Evolutionary conservation across 2,113 vertebrate genomes (phyloP).

Genomic region (Ornithorhynchus anatinus): DNA sequence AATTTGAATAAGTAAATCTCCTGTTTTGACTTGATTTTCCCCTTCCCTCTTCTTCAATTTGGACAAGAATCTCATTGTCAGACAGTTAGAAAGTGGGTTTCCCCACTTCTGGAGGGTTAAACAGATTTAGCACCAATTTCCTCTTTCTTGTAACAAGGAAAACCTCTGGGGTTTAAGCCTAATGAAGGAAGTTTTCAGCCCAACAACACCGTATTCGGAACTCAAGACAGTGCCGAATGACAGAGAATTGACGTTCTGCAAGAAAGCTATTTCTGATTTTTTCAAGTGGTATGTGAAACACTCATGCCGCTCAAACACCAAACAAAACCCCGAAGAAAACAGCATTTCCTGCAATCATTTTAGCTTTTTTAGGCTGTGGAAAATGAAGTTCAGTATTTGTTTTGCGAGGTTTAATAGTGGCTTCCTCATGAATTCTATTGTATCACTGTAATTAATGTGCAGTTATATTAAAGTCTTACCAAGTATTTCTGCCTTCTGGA

Average conservation of each 20-base stretch:
- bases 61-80: not conserved
- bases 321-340: not conserved
- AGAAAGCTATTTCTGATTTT: not conserved
- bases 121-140: not conserved
- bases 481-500: slow-evolving; percentile 8
- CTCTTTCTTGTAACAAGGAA: not conserved
- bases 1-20: not conserved
- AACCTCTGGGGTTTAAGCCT: not conserved
- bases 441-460: slow-evolving; percentile 11
- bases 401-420: not conserved
- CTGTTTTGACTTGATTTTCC: not conserved
- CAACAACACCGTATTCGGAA: not conserved
- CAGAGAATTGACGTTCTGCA: not conserved
- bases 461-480: not conserved
- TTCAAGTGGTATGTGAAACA: not conserved
- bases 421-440: slow-evolving; percentile 11
- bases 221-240: not conserved
- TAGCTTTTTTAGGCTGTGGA: slow-evolving; percentile 8
- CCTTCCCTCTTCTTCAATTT: not conserved
- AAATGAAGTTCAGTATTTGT: slow-evolving; percentile 17
- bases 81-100: not conserved
- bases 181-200: slow-evolving; percentile 20
- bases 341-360: not conserved
- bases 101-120: not conserved
- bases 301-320: not conserved